These are phyloP conservation scores for Umimayanthus chanpuru DNA, from an alignment of 92 coral and sea anemone genomes.

Conservation along the genomic window DNA sequence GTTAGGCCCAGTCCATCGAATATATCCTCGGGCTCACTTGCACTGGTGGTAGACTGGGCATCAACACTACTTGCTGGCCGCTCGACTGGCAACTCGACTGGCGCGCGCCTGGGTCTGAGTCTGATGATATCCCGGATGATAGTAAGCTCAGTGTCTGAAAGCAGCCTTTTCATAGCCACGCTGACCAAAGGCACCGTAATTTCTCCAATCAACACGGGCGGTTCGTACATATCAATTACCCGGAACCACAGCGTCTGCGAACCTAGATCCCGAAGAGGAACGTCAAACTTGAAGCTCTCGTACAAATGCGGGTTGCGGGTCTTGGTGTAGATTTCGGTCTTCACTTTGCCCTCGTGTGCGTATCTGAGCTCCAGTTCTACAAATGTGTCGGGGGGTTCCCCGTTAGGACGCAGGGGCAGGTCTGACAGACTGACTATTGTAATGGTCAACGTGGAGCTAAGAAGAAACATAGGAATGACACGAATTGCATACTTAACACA, in stretches of 20 bases:
- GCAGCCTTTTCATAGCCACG: slow-evolving; percentile 86
- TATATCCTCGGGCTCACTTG: slow-evolving; percentile 70
- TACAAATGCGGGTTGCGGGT: slow-evolving; percentile 89
- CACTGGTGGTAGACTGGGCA: slow-evolving; percentile 78
- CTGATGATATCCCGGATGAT: slow-evolving; percentile 84
- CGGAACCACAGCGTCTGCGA: slow-evolving; percentile 90
- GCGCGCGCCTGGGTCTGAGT: slow-evolving; percentile 70
- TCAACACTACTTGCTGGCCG: slow-evolving; percentile 60
- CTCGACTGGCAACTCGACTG: slow-evolving; percentile 57
- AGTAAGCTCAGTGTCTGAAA: slow-evolving; percentile 91
- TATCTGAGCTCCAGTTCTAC: slow-evolving; percentile 84
- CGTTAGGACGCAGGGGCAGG: slow-evolving; percentile 80
- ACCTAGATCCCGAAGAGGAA: slow-evolving; percentile 91
- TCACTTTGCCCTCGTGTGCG: slow-evolving; percentile 83
- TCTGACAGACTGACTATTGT: slow-evolving; percentile 87
- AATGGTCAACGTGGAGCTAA: slow-evolving; percentile 83
- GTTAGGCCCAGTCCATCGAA: slow-evolving; percentile 58
- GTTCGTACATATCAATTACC: slow-evolving; percentile 85
- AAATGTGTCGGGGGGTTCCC: slow-evolving; percentile 81
- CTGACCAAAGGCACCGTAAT: slow-evolving; percentile 86
- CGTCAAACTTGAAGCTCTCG: slow-evolving; percentile 95
- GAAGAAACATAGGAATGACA: neutral
- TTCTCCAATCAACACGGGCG: slow-evolving; percentile 79
- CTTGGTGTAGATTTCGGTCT: slow-evolving; percentile 80
- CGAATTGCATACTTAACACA: no score